Conservation (phyloP, 2,888 invertebrate genomes). For the Tinea trinotella region DNA sequence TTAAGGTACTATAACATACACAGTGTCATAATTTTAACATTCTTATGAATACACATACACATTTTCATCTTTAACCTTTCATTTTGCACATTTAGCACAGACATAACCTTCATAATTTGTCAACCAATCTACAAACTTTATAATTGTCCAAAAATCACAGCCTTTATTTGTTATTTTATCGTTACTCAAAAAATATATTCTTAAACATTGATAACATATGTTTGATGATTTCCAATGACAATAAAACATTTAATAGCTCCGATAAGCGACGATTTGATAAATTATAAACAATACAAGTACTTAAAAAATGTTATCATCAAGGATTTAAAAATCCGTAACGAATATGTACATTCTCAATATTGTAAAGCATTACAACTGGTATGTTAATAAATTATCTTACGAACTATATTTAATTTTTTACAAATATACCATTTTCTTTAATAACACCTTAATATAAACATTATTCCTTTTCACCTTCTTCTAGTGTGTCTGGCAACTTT, state of each 20-base stretch:
- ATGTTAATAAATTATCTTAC: conserved; percentile 5
- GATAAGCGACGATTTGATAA: neutral
- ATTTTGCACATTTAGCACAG: no score
- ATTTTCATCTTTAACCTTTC: no score
- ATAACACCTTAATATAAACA: neutral
- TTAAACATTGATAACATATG: neutral
- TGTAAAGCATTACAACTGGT: neutral
- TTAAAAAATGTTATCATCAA: neutral
- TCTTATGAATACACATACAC: no score
- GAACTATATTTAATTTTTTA: neutral
- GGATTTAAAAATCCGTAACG: neutral
- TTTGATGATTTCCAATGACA: neutral
- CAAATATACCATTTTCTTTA: neutral
- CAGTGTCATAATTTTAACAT: no score
- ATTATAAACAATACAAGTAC: conserved; percentile 10
- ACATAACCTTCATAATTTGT: no score
- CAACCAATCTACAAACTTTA: neutral
- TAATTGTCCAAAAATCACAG: neutral
- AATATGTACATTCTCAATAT: neutral
- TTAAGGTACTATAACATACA: no score
- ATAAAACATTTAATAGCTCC: neutral
- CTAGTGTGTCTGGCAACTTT: conserved; percentile 83
- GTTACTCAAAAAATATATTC: neutral
- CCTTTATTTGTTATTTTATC: neutral
- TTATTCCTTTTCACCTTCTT: conserved; percentile 77